These are phyloP conservation scores for Molossus alvarezi DNA, from an alignment of 2,797 vertebrate species.

Conservation along the genomic window DNA sequence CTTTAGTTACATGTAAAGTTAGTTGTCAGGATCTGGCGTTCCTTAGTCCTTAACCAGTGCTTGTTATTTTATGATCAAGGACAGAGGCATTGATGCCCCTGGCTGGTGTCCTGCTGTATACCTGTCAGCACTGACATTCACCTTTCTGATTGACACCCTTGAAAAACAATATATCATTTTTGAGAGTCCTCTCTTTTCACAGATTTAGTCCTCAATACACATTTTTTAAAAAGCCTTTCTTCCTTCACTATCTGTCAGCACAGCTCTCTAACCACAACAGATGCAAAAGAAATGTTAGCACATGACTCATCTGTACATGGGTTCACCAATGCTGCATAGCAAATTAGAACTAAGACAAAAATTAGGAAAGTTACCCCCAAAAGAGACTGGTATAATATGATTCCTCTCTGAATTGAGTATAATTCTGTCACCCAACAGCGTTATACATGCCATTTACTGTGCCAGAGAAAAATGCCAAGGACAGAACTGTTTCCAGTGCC, in stretches of 20 bases:
- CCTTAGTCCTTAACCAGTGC: neutral
- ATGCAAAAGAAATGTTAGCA: slow-evolving; percentile 1
- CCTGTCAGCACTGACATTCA: slow-evolving; percentile 15
- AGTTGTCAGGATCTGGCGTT: slow-evolving; percentile 34
- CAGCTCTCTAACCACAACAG: neutral
- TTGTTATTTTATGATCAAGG: slow-evolving; percentile 65
- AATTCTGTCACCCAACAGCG: neutral
- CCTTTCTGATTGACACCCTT: slow-evolving; percentile 37
- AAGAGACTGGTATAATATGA: neutral
- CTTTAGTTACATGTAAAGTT: slow-evolving; percentile 44
- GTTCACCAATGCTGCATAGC: neutral
- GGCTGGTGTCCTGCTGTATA: slow-evolving; percentile 11
- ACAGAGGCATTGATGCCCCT: neutral
- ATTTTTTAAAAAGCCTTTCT: neutral
- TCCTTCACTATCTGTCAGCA: neutral
- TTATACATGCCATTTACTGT: neutral
- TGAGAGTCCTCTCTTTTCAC: slow-evolving; percentile 24
- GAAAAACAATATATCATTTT: slow-evolving; percentile 25
- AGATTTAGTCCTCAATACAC: neutral
- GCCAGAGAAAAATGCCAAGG: neutral
- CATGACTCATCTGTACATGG: neutral
- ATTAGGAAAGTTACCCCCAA: neutral
- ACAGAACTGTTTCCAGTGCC: neutral
- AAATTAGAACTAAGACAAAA: slow-evolving; percentile 7
- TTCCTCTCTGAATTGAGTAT: neutral